Evolutionary conservation across 2,888 invertebrate genomes (phyloP).

Genomic region (Spodoptera littoralis): DNA sequence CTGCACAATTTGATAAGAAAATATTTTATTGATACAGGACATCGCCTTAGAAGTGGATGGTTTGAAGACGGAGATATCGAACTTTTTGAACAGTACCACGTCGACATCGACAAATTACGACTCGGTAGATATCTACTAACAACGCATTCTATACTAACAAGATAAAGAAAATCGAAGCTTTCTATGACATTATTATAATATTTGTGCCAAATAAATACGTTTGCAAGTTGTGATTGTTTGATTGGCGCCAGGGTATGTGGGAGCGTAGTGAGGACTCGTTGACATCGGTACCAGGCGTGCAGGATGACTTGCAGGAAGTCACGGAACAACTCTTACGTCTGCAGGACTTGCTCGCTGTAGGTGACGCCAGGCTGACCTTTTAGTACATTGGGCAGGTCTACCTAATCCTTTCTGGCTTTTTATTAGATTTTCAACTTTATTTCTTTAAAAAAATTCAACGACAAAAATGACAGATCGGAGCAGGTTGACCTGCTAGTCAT

Average conservation of each 20-base stretch:
- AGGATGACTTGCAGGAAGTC: constrained; percentile 75
- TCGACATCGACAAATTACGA: constrained; percentile 73
- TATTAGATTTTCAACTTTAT: too few relatives aligned
- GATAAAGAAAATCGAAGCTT: not conserved
- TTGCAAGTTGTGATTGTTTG: constrained; percentile 14
- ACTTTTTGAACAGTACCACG: constrained; percentile 75
- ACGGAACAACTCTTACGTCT: constrained; percentile 72
- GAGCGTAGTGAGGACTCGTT: constrained; percentile 67
- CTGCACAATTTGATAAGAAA: too few relatives aligned
- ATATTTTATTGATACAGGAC: constrained; percentile 65
- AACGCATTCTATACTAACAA: constrained; percentile 23
- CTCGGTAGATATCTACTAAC: constrained; percentile 68
- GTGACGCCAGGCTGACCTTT: constrained; percentile 42
- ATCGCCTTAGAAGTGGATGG: constrained; percentile 79
- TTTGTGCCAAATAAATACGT: constrained; percentile 10
- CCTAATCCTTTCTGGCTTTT: too few relatives aligned
- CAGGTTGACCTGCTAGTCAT: too few relatives aligned
- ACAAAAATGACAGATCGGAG: too few relatives aligned
- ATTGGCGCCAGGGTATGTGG: constrained; percentile 76
- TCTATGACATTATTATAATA: too few relatives aligned
- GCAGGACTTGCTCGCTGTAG: constrained; percentile 72
- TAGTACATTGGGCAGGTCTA: too few relatives aligned
- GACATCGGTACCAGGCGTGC: constrained; percentile 65
- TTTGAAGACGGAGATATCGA: constrained; percentile 79
- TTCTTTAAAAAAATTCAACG: too few relatives aligned